These are phyloP conservation scores for Planococcus citri DNA, from an alignment of 1,140 invertebrate species.

Conservation along the genomic window DNA sequence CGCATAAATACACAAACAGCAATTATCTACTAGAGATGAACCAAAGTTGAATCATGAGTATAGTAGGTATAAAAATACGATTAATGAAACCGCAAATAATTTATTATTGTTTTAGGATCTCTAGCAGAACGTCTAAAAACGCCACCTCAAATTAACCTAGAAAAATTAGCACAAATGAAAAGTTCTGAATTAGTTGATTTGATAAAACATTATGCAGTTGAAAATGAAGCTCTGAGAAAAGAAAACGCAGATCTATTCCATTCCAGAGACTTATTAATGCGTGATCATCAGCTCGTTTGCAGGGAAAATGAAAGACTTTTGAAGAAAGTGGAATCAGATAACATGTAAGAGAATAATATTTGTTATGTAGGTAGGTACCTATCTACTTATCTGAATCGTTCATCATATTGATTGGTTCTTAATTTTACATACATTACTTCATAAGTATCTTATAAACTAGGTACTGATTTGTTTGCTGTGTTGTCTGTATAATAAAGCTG, in stretches of 20 bases:
- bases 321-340: constrained; percentile 75
- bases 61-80: too few species aligned
- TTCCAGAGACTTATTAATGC: constrained; percentile 59
- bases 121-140: neutral
- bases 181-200: constrained; percentile 54
- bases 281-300: constrained; percentile 80
- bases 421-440: too few species aligned
- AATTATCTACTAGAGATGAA: too few species aligned
- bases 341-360: constrained; percentile 55
- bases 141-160: constrained; percentile 45
- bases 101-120: neutral
- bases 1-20: too few species aligned
- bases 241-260: constrained; percentile 78
- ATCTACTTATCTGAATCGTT: too few species aligned
- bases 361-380: neutral
- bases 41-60: too few species aligned
- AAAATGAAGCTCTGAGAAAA: constrained; percentile 70
- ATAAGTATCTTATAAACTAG: too few species aligned
- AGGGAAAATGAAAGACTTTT: constrained; percentile 77
- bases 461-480: too few species aligned
- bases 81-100: too few species aligned
- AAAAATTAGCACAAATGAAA: constrained; percentile 57
- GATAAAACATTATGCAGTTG: constrained; percentile 64
- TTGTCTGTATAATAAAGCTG: too few species aligned
- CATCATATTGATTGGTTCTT: too few species aligned